Evolutionary conservation across 2,797 vertebrate genomes (phyloP).

Genomic region (Enteromius viviparus): DNA sequence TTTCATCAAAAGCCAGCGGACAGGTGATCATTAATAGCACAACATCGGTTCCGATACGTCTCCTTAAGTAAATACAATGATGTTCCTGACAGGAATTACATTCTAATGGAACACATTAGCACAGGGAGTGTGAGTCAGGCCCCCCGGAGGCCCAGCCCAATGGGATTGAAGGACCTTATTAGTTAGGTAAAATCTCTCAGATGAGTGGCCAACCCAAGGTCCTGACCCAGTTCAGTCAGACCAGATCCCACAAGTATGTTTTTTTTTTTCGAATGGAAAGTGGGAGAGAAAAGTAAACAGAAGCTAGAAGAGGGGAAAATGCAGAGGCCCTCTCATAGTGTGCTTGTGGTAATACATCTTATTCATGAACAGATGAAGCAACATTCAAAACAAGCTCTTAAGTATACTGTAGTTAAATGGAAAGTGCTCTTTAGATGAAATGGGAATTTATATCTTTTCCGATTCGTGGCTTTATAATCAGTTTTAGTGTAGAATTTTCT

Average conservation of each 20-base stretch:
- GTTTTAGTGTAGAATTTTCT: background rate
- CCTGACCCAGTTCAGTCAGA: constrained; percentile 56
- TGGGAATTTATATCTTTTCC: background rate
- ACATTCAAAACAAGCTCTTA: background rate
- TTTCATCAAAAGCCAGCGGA: constrained; percentile 36
- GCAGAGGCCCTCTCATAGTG: background rate
- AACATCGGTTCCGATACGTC: constrained; percentile 18
- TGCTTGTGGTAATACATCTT: constrained; percentile 11
- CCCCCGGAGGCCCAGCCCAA: constrained; percentile 15
- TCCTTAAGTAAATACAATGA: constrained; percentile 47
- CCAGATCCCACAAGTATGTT: constrained; percentile 41
- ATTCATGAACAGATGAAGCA: constrained; percentile 13
- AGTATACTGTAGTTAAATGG: constrained; percentile 10
- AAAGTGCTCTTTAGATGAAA: background rate
- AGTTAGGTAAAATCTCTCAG: constrained; percentile 44
- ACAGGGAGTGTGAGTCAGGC: constrained; percentile 14
- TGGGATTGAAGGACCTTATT: constrained; percentile 48
- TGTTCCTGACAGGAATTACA: constrained; percentile 40
- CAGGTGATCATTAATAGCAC: constrained; percentile 32
- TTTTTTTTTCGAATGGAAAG: background rate
- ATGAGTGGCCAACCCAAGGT: constrained; percentile 47
- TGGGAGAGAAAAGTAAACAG: constrained; percentile 10
- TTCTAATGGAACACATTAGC: constrained; percentile 47
- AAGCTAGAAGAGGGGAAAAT: constrained; percentile 9
- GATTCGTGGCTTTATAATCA: background rate